These are phyloP conservation scores for Ips typographus DNA, from an alignment of 1,140 invertebrate species.

Conservation along the genomic window DNA sequence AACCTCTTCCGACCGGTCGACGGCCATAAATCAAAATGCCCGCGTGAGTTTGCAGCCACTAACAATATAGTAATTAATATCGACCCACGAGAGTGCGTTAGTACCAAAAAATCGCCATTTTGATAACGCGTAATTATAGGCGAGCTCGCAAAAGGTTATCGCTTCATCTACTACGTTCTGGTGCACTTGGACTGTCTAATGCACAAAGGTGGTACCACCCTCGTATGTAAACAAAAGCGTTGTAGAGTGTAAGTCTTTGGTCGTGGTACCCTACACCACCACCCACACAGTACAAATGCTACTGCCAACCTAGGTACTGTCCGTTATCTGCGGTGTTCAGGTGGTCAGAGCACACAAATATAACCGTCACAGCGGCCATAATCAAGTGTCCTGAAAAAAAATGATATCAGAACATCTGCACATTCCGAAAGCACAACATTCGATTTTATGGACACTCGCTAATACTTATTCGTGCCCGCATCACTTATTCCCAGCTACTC, in stretches of 20 bases:
- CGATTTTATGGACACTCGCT: slow-evolving; percentile 1
- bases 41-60: slow-evolving; percentile 35
- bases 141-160: slow-evolving; percentile 35
- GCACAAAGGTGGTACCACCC: too few species aligned
- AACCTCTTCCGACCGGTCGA: slow-evolving; percentile 21
- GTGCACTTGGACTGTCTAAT: too few species aligned
- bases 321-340: too few species aligned
- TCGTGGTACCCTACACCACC: too few species aligned
- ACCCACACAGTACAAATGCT: too few species aligned
- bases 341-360: too few species aligned
- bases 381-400: too few species aligned
- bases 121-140: slow-evolving; percentile 46
- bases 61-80: slow-evolving; percentile 47
- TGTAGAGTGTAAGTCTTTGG: too few species aligned
- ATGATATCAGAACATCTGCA: background rate
- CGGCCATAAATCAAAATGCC: slow-evolving; percentile 41
- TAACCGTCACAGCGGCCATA: too few species aligned
- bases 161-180: slow-evolving; percentile 11
- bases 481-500: slow-evolving; percentile 21
- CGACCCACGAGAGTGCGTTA: slow-evolving; percentile 41
- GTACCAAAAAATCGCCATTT: slow-evolving; percentile 45
- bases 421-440: background rate
- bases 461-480: slow-evolving; percentile 16
- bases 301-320: too few species aligned
- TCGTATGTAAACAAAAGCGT: too few species aligned